These are phyloP conservation scores for Philotrypesis tridentata DNA, from an alignment of 1,140 invertebrate species.

Conservation along the genomic window DNA sequence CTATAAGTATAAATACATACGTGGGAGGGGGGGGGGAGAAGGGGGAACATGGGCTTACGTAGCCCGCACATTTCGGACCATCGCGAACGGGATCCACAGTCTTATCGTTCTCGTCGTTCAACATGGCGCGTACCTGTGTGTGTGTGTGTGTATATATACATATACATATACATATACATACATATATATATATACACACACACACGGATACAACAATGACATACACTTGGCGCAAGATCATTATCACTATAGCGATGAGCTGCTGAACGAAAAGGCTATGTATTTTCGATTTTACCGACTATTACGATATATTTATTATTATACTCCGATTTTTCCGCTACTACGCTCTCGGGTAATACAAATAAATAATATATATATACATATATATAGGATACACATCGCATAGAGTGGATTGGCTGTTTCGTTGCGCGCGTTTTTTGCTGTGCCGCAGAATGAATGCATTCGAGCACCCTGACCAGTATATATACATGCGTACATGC, in stretches of 20 bases:
- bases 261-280: neutral
- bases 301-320: constrained; percentile 11
- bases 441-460: neutral
- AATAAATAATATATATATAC: neutral
- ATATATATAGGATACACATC: neutral
- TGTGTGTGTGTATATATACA: too few relatives aligned
- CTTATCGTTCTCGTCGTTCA: neutral
- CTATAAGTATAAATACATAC: neutral
- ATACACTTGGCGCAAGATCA: neutral
- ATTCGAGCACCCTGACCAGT: neutral
- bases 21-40: too few relatives aligned
- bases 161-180: neutral
- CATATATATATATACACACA: neutral
- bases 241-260: too few relatives aligned
- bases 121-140: too few relatives aligned
- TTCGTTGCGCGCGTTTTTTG: neutral
- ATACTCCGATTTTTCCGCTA: neutral
- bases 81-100: neutral
- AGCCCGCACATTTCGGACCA: neutral
- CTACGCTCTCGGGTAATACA: neutral
- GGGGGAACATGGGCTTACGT: too few relatives aligned
- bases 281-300: constrained; percentile 5
- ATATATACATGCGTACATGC: neutral
- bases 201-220: neutral
- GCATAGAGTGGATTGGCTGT: neutral